Evolutionary conservation across 2,113 vertebrate genomes (phyloP), one percentile per base, ranked within the genome.

Genomic region (Xiphophorus couchianus): DNA sequence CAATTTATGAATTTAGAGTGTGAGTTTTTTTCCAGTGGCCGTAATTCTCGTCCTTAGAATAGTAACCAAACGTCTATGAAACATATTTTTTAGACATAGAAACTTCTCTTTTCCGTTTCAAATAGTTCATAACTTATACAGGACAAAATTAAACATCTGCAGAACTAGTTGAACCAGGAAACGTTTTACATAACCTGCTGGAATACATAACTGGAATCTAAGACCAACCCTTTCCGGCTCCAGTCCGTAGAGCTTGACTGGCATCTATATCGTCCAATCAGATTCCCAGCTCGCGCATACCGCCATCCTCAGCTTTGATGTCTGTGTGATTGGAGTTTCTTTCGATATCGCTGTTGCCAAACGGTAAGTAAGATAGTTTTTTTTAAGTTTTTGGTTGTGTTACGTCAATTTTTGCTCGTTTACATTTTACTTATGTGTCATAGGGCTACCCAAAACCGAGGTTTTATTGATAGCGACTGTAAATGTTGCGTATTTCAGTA

Each of bases 211-310:
- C 9, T 54, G 51, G 19, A 22, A 11, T 54, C 5, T 9, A 25
- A 25, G 51, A 33, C 63, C 13, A 22, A 39, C 22, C 4, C 1
- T 19, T 14, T 54, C 6, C 14, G 1, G 29, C 8, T 0, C 0
- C 39, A 15, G 60, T 0, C 15, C 33, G 27, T 11, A 5, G 0
- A 0, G 30, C 66, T 76, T 77, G 73, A 90, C 0, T 0, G 74
- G 80, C 84, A 25, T 1, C 1, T 11, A 8, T 25, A 1, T 70
- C 35, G 9, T 35, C 88, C 84, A 92, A 92, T 90, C 66, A 78
- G 13, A 51, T 22, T 27, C 4, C 19, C 27, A 1, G 3, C 2
- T 66, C 13, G 19, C 37, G 13, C 37, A 17, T 9, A 3, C 68
- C 44, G 14, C 9, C 62, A 22, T 11, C 12, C 9, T 8, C 11